A percentile compares a stretch with the other conserved stretches of the same genome.
Conservation (phyloP, 2,888 invertebrate species). For the Chloroclystis v-ata region DNA sequence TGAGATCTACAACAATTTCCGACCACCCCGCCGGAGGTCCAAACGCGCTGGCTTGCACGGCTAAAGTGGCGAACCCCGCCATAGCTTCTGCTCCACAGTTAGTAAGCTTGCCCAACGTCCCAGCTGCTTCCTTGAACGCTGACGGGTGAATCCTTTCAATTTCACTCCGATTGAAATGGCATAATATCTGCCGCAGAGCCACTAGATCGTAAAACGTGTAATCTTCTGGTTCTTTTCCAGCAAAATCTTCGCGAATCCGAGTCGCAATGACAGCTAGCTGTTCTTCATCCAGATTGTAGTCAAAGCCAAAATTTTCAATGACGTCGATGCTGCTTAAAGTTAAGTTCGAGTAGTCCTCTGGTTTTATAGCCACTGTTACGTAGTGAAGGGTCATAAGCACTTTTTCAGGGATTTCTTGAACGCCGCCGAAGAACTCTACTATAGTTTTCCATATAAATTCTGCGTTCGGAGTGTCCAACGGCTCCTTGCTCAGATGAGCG, state of each 20-base stretch:
- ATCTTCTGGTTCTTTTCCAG: constrained; percentile 73
- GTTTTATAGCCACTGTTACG: constrained; percentile 65
- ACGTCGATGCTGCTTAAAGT: constrained; percentile 73
- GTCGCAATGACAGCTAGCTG: constrained; percentile 70
- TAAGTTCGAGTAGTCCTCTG: constrained; percentile 71
- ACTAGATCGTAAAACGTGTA: constrained; percentile 77
- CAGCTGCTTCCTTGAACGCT: constrained; percentile 71
- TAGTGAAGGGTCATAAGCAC: constrained; percentile 61
- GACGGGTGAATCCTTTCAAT: constrained; percentile 73
- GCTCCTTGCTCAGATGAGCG: constrained; percentile 52
- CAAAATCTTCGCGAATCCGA: constrained; percentile 72
- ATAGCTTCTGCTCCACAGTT: constrained; percentile 64
- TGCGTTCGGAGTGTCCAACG: constrained; percentile 44
- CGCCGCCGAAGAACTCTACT: constrained; percentile 47
- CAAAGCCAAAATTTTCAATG: constrained; percentile 74
- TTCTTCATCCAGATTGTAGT: constrained; percentile 56
- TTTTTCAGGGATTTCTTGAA: constrained; percentile 61
- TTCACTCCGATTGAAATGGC: constrained; percentile 74
- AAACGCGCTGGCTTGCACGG: constrained; percentile 61
- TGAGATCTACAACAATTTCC: constrained; percentile 41
- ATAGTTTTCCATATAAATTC: constrained; percentile 59
- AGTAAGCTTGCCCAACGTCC: constrained; percentile 62
- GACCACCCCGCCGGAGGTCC: constrained; percentile 63
- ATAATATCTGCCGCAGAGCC: constrained; percentile 75
- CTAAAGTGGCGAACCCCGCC: constrained; percentile 65